Evolutionary conservation across 2,888 invertebrate species (phyloP), one percentile per base, ranked within the genome.

Genomic region (Marasmarcha lunaedactyla): DNA sequence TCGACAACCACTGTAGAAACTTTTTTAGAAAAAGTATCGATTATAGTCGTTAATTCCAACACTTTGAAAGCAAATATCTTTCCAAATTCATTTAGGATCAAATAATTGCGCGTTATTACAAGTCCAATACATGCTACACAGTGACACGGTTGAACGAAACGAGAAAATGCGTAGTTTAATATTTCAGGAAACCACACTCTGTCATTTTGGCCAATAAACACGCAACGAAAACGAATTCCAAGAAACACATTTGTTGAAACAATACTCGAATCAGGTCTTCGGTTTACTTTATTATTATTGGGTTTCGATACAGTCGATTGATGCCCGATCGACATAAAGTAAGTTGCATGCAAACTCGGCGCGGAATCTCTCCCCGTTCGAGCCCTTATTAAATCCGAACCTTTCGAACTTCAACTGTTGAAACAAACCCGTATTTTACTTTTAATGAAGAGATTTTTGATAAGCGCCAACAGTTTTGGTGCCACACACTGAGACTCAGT

Each of bases 261-360:
- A 64, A 66, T 68, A 59, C 55, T 55, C 55, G 49, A 61, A 67
- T 63, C 63, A 51, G 60, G 64, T 67, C 53, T 46, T 44, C 41
- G 25, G 53, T 46, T 59, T 57, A 57, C 57, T 69, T 69, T 70
- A 69, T 69, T 67, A 66, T 71, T 64, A 70, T 70, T 66, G 63
- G 59, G 47, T 51, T 55, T 57, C 50, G 53, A 55, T 57, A 43
- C 45, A 34, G 42, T 41, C 46, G 68, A 70, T 63, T 66, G 69
- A 69, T 67, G 60, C 54, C 37, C 45, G 50, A 54, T 55, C 55
- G 51, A 51, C 46, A 44, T 48, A 48, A 47, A 30, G 45, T 47
- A 45, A 50, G 51, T 56, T 50, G 59, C 63, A 61, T 66, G 64
- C 63, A 55, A 63, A 57, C 51, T 30, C 11, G 20, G 30, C 30